Percentiles rank a stretch among this genome's conserved stretches.
These are phyloP conservation scores for Branchellion lobata DNA, from an alignment of 2,888 invertebrate genomes.

Conservation along the genomic window DNA sequence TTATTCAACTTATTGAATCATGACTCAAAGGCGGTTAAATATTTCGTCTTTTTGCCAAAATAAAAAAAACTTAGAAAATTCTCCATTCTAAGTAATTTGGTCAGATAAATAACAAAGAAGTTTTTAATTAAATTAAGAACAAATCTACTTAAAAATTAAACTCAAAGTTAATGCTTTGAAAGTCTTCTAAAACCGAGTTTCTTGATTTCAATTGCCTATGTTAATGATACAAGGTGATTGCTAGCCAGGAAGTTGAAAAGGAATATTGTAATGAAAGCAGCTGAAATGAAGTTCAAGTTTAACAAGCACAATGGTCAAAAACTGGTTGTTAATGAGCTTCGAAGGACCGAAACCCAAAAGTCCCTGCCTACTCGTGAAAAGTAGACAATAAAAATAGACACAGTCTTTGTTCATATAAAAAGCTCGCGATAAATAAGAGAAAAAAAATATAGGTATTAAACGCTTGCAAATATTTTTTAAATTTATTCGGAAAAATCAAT, in stretches of 20 bases:
- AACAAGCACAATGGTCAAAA: constrained; percentile 6
- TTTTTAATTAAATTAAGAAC: too few relatives aligned
- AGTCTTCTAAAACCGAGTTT: too few relatives aligned
- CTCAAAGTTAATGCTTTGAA: too few relatives aligned
- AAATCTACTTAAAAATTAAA: too few relatives aligned
- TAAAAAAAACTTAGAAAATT: too few relatives aligned
- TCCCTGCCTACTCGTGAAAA: not conserved
- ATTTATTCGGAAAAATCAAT: not conserved
- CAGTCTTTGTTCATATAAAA: not conserved
- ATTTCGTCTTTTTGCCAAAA: too few relatives aligned
- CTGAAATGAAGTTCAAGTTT: not conserved
- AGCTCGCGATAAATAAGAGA: not conserved
- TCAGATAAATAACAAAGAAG: too few relatives aligned
- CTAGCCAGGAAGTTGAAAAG: not conserved
- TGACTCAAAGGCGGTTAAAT: not conserved
- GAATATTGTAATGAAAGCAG: not conserved
- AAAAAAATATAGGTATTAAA: too few relatives aligned
- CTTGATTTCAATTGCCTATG: not conserved
- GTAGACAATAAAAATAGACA: not conserved
- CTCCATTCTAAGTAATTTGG: too few relatives aligned
- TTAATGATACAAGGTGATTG: not conserved
- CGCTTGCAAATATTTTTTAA: too few relatives aligned
- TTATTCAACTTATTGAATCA: not conserved
- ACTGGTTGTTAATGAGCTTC: not conserved
- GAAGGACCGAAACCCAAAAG: not conserved